Base-by-base conservation (phyloP, 2,797 vertebrate species). In the Varecia variegata region DNA sequence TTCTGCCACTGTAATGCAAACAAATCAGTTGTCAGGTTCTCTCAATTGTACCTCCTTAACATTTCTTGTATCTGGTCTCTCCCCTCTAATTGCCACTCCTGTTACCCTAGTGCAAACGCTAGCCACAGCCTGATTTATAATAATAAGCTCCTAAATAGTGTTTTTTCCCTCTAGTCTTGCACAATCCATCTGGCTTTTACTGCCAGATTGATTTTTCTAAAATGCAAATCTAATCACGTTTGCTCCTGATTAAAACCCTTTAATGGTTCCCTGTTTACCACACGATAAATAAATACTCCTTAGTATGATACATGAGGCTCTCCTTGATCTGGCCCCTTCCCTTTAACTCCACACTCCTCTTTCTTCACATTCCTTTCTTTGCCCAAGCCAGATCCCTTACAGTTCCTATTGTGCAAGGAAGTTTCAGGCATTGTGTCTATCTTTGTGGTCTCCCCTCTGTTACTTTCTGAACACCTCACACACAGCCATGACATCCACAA, bases 181-280 rank as follows among this genome's bases (percentile, higher is more conserved):
- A 95, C 83, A 93, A 96, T 92, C 52, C 86, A 92, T 96, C 93
- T 94, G 94, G 88, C 45, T 97, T 95, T 96, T 97, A 95, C 88
- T 95, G 76, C 86, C 38, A 68, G 77, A 95, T 95, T 94, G 83
- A 95, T 97, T 97, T 98, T 93, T 96, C 79, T 93, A 91, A 96
- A 97, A 97, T 97, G 94, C 94, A 97, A 97, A 97, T 97, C 96
- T 97, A 95, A 97, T 94, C 86, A 92, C 7, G 2, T 85, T 96
- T 94, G 40, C n/a, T 94, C 71, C 96, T 96, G 88, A 96, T 97
- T 97, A 97, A 97, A 97, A 93, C 80, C 23, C 17, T 92, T 95
- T 92, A 97, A 97, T 91, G 76, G 50, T 74, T 97, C 67, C 52
- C 71, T 92, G 56, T 95, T 96, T 93, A 87, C 79, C 43, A 87